Conservation (phyloP, 2,113 vertebrate genomes). For the Takifugu flavidus region DNA sequence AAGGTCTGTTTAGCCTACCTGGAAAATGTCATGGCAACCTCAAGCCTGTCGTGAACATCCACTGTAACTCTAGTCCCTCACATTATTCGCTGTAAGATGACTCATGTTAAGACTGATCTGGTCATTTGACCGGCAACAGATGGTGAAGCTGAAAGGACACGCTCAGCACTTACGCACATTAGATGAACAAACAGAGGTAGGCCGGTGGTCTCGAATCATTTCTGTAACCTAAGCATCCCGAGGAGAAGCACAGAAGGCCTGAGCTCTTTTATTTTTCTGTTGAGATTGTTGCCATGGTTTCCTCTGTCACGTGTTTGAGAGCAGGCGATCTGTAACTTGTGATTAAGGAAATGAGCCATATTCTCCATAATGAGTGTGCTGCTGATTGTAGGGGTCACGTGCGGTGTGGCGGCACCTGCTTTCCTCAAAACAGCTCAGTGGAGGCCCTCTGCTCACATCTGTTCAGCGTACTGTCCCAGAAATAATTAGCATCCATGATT, state of each 20-base stretch:
- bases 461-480: background rate
- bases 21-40: background rate
- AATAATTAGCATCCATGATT: background rate
- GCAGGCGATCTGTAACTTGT: slow-evolving; percentile 21
- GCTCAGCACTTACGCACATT: slow-evolving; percentile 10
- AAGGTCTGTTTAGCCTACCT: background rate
- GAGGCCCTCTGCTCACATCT: background rate
- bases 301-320: slow-evolving; percentile 39
- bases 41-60: background rate
- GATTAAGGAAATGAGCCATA: slow-evolving; percentile 10
- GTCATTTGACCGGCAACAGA: slow-evolving; percentile 51
- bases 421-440: slow-evolving; percentile 13
- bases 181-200: slow-evolving; percentile 21
- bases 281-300: slow-evolving; percentile 52
- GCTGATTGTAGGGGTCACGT: slow-evolving; percentile 20
- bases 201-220: slow-evolving; percentile 46
- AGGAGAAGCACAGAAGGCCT: slow-evolving; percentile 53
- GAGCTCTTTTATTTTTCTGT: slow-evolving; percentile 48
- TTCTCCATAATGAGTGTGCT: background rate
- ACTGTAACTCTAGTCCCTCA: slow-evolving; percentile 1
- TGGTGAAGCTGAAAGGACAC: slow-evolving; percentile 34
- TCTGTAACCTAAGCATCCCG: slow-evolving; percentile 64
- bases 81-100: slow-evolving; percentile 47
- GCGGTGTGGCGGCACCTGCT: slow-evolving; percentile 11
- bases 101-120: slow-evolving; percentile 10